These are phyloP conservation scores for Ostrea denselamellosa DNA, from an alignment of 1,140 invertebrate species.

Conservation along the genomic window DNA sequence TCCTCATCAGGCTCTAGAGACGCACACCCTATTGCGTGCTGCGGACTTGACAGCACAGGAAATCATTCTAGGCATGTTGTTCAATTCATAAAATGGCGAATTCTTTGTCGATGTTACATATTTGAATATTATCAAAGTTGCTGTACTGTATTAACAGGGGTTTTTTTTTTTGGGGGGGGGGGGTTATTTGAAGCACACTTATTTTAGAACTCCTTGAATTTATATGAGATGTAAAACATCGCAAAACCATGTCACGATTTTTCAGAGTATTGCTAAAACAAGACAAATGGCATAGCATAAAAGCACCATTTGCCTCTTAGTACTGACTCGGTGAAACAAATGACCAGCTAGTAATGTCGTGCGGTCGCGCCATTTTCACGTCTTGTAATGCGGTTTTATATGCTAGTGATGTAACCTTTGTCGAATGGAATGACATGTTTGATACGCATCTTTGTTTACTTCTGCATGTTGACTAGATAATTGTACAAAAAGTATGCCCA, in stretches of 20 bases:
- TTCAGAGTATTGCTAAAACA: too few species aligned
- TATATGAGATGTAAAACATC: too few species aligned
- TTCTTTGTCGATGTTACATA: too few species aligned
- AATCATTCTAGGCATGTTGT: not conserved
- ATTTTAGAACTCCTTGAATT: too few species aligned
- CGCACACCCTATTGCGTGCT: conserved; percentile 8
- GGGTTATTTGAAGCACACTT: too few species aligned
- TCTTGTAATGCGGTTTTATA: not conserved
- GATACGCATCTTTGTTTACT: not conserved
- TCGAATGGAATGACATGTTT: not conserved
- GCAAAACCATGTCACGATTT: too few species aligned
- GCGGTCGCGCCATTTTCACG: not conserved
- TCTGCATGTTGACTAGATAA: not conserved
- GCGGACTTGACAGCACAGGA: not conserved
- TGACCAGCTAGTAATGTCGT: not conserved
- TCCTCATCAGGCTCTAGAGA: conserved; percentile 2
- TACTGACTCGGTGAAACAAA: not conserved
- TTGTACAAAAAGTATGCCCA: not conserved
- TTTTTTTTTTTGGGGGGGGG: too few species aligned
- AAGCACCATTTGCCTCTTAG: not conserved
- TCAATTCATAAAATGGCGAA: not conserved
- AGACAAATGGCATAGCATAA: too few species aligned
- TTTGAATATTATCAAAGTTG: too few species aligned
- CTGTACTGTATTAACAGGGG: too few species aligned
- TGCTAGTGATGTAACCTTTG: not conserved